phyloP scores from a whole-genome alignment of 2,797 vertebrate genomes.

The Gobio occitaniae region DNA sequence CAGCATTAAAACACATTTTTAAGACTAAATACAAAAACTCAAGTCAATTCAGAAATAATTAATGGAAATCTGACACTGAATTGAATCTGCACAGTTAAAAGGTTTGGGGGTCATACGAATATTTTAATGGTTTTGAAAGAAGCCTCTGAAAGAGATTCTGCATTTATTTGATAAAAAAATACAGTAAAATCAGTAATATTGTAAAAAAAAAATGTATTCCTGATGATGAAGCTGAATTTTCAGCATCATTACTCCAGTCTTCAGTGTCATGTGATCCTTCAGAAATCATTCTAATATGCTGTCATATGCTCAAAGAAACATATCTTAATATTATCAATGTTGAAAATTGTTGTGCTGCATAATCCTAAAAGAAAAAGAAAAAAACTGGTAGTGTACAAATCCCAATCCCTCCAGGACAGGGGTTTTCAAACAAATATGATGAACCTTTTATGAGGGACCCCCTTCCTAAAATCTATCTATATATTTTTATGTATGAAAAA shows the following conservation, averaged over 20 bases:
- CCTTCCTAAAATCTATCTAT: too few relatives aligned
- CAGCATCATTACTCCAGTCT: not conserved
- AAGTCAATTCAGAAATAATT: not conserved
- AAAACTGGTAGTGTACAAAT: not conserved
- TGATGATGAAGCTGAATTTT: too few relatives aligned
- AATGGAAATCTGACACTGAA: not conserved
- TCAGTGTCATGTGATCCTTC: not conserved
- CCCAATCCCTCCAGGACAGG: too few relatives aligned
- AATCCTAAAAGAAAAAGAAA: too few relatives aligned
- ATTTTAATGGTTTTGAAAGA: not conserved
- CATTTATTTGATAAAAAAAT: not conserved
- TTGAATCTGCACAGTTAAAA: too few relatives aligned
- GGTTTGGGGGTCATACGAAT: too few relatives aligned
- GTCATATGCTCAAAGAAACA: not conserved
- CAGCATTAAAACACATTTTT: too few relatives aligned
- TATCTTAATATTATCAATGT: not conserved
- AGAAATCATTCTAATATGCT: not conserved
- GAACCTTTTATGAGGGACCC: too few relatives aligned
- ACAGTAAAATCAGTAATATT: not conserved
- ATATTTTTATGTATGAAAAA: too few relatives aligned
- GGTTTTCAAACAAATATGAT: too few relatives aligned
- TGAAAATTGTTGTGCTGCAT: not conserved
- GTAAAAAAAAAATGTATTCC: not conserved
- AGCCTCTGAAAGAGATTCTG: not conserved
- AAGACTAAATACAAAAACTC: too few relatives aligned